phyloP scores from a whole-genome alignment of 2,888 invertebrate species.

The Tachystola acroxantha region DNA sequence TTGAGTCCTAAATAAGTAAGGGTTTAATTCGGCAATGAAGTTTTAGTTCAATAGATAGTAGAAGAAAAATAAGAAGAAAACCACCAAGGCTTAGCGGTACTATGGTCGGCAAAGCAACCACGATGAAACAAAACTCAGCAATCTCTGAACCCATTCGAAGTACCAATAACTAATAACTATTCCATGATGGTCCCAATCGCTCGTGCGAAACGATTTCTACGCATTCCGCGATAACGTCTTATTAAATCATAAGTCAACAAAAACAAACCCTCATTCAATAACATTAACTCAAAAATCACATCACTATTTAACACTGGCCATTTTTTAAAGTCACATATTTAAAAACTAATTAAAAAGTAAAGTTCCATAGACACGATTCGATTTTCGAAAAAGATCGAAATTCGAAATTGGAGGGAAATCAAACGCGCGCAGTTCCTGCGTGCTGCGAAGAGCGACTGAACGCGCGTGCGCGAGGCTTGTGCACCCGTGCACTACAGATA shows the following conservation, averaged over 20 bases:
- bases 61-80: slow-evolving; percentile 11
- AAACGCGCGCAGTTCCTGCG: slow-evolving; percentile 49
- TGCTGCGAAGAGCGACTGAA: slow-evolving; percentile 41
- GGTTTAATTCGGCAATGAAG: too few species aligned
- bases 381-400: slow-evolving; percentile 17
- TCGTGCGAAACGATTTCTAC: slow-evolving; percentile 61
- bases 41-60: too few species aligned
- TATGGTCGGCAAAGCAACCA: slow-evolving; percentile 52
- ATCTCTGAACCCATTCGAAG: slow-evolving; percentile 55
- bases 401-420: slow-evolving; percentile 31
- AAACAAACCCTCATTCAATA: slow-evolving; percentile 15
- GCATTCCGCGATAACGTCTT: slow-evolving; percentile 41
- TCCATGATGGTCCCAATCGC: slow-evolving; percentile 44
- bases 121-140: slow-evolving; percentile 50
- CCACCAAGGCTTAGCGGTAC: slow-evolving; percentile 28
- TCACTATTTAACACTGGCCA: slow-evolving; percentile 26
- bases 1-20: too few species aligned
- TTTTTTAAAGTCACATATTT: slow-evolving; percentile 10
- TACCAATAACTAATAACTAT: slow-evolving; percentile 39
- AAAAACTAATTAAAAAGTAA: slow-evolving; percentile 17
- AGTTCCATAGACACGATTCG: slow-evolving; percentile 13
- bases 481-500: not conserved
- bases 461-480: slow-evolving; percentile 21
- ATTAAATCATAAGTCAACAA: slow-evolving; percentile 22
- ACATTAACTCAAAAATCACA: slow-evolving; percentile 15